phyloP scores from a whole-genome alignment of 2,797 vertebrate species.

The Harpagifer antarcticus region DNA sequence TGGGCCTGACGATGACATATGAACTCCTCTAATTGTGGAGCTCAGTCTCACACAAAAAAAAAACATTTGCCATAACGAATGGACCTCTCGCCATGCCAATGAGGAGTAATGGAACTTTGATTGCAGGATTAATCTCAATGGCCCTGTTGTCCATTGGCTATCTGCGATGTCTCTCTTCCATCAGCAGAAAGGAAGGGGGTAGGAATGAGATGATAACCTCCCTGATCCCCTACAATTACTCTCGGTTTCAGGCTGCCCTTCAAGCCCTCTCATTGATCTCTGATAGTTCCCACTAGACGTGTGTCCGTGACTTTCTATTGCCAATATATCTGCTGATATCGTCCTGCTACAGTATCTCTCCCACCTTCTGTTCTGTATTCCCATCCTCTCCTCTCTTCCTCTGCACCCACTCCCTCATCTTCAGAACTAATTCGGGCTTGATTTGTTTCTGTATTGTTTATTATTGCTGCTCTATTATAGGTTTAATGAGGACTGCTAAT shows the following conservation, averaged over 20 bases:
- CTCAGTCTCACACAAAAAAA: slow-evolving; percentile 38
- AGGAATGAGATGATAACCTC: slow-evolving; percentile 60
- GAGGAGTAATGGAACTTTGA: slow-evolving; percentile 74
- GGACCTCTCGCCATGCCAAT: slow-evolving; percentile 56
- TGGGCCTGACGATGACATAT: slow-evolving; percentile 56
- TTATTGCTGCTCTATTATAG: slow-evolving; percentile 4
- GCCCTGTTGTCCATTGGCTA: slow-evolving; percentile 57
- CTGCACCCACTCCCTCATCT: slow-evolving; percentile 10
- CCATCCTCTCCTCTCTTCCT: slow-evolving; percentile 1
- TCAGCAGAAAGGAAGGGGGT: slow-evolving; percentile 42
- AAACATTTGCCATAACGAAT: slow-evolving; percentile 54
- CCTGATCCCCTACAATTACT: slow-evolving; percentile 54
- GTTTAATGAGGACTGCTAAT: slow-evolving; percentile 34
- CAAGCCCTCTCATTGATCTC: slow-evolving; percentile 52
- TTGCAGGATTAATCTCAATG: slow-evolving; percentile 74
- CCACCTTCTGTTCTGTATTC: slow-evolving; percentile 23
- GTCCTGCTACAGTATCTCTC: slow-evolving; percentile 1
- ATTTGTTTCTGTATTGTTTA: slow-evolving; percentile 15
- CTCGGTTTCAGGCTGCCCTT: slow-evolving; percentile 51
- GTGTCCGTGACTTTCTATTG: slow-evolving; percentile 18
- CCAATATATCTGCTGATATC: slow-evolving; percentile 18
- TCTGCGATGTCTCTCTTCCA: slow-evolving; percentile 61
- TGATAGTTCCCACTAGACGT: slow-evolving; percentile 32
- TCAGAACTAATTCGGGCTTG: slow-evolving; percentile 33
- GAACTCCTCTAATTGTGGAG: slow-evolving; percentile 51